Percentiles rank a stretch among this genome's conserved stretches.
These are phyloP conservation scores for Narcine bancroftii DNA, from an alignment of 2,113 vertebrate genomes.

Conservation along the genomic window DNA sequence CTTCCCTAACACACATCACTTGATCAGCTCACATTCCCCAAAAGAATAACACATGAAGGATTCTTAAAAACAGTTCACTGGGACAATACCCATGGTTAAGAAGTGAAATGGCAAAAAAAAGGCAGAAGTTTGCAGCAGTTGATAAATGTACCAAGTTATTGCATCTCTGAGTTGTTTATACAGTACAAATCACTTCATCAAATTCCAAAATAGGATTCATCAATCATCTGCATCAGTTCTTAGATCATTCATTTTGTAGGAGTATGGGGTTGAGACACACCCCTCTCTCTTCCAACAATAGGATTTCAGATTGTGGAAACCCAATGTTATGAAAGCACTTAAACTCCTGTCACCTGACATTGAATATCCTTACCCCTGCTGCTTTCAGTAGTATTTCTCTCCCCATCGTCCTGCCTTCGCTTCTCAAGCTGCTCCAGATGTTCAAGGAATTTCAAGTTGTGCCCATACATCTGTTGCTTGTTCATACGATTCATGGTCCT, in stretches of 20 bases:
- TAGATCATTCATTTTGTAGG: not conserved
- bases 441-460: slow-evolving; percentile 78
- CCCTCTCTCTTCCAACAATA: not conserved
- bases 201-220: not conserved
- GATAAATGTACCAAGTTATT: not conserved
- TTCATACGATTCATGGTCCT: slow-evolving; percentile 72
- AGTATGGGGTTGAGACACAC: not conserved
- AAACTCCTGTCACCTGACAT: not conserved
- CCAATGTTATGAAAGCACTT: not conserved
- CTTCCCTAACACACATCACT: no score
- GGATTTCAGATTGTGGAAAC: not conserved
- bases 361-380: slow-evolving; percentile 61
- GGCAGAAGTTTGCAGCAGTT: no score
- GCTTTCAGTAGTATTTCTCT: slow-evolving; percentile 78
- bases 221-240: not conserved
- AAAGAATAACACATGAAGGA: no score
- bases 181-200: not conserved
- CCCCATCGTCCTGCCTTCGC: slow-evolving; percentile 77
- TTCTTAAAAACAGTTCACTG: no score
- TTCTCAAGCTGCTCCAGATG: slow-evolving; percentile 79
- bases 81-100: no score
- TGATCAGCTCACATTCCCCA: no score
- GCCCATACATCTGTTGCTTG: slow-evolving; percentile 71
- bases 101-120: no score
- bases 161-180: not conserved